A percentile compares a stretch with the other conserved stretches of the same genome.
phyloP scores from a whole-genome alignment of 1,140 invertebrate species.

The Scylla paramamosain region DNA sequence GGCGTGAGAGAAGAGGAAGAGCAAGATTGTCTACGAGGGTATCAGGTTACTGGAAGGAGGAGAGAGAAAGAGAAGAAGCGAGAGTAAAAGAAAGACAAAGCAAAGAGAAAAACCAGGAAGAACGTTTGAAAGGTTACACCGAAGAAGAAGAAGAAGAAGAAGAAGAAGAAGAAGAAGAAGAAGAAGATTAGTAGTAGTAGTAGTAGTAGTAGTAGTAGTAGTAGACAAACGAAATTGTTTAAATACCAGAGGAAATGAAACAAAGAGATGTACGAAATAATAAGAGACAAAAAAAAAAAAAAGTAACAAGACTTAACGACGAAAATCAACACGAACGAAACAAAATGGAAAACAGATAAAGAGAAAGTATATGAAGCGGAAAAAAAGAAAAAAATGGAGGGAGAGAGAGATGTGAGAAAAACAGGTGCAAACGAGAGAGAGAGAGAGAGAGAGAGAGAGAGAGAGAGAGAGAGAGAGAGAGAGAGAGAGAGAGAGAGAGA shows the following conservation, averaged over 20 bases:
- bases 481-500: not conserved
- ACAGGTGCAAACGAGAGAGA: not conserved
- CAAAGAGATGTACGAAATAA: not conserved
- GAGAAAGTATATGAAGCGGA: no score
- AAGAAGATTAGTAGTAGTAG: not conserved
- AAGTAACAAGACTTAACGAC: not conserved
- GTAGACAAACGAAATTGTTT: not conserved
- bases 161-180: not conserved
- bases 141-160: not conserved
- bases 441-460: not conserved
- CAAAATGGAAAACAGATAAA: no score
- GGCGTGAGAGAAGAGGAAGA: no score
- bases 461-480: not conserved
- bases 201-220: not conserved
- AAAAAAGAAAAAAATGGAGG: not conserved
- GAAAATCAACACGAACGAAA: no score
- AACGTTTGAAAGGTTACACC: no score
- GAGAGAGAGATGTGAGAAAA: not conserved
- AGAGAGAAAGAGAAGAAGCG: no score
- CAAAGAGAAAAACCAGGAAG: no score
- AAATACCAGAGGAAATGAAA: not conserved
- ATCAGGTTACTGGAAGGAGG: no score
- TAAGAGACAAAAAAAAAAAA: not conserved
- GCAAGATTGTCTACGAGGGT: no score
- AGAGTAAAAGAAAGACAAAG: no score